Evolutionary conservation across 2,888 invertebrate genomes (phyloP).

Genomic region (Philonicus albiceps): DNA sequence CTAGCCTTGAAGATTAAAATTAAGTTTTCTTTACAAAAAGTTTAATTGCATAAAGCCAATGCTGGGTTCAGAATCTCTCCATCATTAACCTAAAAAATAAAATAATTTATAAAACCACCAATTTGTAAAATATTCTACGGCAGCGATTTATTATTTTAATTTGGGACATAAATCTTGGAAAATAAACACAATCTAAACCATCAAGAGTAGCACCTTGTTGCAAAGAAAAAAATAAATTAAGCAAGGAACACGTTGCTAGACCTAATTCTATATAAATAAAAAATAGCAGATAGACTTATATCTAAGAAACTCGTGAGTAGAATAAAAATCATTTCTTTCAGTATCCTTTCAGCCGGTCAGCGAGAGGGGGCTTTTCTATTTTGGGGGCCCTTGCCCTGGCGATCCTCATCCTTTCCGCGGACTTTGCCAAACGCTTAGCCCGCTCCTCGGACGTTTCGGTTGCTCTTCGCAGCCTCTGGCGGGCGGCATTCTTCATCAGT

Average conservation of each 20-base stretch:
- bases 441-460: constrained; percentile 62
- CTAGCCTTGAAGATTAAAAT: too few species aligned
- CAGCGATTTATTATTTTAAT: background rate
- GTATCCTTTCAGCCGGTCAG: constrained; percentile 62
- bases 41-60: too few species aligned
- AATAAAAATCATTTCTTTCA: constrained; percentile 47
- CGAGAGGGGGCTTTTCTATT: constrained; percentile 61
- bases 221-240: background rate
- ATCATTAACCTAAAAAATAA: background rate
- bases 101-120: background rate
- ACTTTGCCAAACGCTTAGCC: constrained; percentile 60
- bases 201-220: background rate
- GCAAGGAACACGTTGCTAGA: background rate
- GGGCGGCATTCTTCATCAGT: constrained; percentile 63
- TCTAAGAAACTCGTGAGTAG: background rate
- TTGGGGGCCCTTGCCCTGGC: constrained; percentile 61
- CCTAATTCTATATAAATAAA: background rate
- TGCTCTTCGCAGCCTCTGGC: constrained; percentile 60
- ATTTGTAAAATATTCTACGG: background rate
- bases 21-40: too few species aligned
- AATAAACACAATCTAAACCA: background rate
- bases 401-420: constrained; percentile 61
- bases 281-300: background rate
- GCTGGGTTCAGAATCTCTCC: background rate
- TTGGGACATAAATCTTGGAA: background rate